A percentile compares a stretch with the other conserved stretches of the same genome.
Evolutionary conservation across 1,140 invertebrate species (phyloP).

Genomic region (Proctacanthus coquilletti): DNA sequence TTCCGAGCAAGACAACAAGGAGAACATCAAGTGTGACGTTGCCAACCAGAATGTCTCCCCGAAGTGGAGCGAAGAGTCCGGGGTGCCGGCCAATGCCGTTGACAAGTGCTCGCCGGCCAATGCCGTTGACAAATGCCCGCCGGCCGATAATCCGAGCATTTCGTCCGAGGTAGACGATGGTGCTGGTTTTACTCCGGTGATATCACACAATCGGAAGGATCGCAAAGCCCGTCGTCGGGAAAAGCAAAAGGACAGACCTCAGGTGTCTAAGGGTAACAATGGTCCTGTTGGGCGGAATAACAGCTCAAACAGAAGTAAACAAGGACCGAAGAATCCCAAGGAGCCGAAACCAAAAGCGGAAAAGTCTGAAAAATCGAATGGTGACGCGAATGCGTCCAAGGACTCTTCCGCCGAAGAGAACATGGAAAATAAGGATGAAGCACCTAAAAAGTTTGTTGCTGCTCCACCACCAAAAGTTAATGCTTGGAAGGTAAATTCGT

Average conservation of each 20-base stretch:
- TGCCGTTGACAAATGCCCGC: conserved; percentile 7
- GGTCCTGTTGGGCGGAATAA: conserved; percentile 10
- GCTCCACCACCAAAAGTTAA: conserved; percentile 38
- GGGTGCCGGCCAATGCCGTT: conserved; percentile 18
- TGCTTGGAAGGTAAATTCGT: conserved; percentile 34
- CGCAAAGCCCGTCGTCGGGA: conserved; percentile 30
- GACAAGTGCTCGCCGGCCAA: conserved; percentile 6
- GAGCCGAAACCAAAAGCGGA: too few relatives aligned
- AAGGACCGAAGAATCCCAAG: too few relatives aligned
- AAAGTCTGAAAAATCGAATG: too few relatives aligned
- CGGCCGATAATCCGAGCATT: conserved; percentile 23
- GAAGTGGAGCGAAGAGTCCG: conserved; percentile 26
- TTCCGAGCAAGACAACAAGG: conserved; percentile 17
- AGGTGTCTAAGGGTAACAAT: too few relatives aligned
- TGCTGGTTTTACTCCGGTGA: conserved; percentile 33
- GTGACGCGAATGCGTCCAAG: not conserved
- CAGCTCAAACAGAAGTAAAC: too few relatives aligned
- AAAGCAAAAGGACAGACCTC: conserved; percentile 14
- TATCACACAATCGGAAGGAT: conserved; percentile 33
- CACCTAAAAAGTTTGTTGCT: conserved; percentile 34
- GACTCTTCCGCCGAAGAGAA: not conserved
- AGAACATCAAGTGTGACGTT: conserved; percentile 25
- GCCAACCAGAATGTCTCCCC: conserved; percentile 23
- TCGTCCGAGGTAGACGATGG: conserved; percentile 33
- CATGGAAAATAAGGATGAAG: conserved; percentile 12